phyloP scores from a whole-genome alignment of 2,797 vertebrate genomes.

The Thamnophis elegans region DNA sequence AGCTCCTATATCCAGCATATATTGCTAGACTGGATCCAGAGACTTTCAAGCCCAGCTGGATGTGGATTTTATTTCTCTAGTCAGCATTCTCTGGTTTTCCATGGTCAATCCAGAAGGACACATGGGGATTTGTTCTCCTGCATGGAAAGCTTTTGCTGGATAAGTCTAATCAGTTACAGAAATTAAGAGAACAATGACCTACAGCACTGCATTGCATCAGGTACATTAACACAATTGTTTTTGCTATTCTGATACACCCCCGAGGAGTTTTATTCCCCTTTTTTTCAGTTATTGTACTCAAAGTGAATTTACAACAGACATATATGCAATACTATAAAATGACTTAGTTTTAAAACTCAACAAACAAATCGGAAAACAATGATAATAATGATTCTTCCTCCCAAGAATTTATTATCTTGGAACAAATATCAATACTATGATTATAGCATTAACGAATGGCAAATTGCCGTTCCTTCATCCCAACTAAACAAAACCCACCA shows the following conservation, averaged over 20 bases:
- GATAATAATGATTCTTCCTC: neutral
- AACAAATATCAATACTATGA: neutral
- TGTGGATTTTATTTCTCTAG: neutral
- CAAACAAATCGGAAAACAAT: neutral
- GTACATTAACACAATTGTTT: neutral
- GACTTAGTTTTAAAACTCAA: neutral
- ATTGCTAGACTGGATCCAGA: neutral
- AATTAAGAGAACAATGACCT: neutral
- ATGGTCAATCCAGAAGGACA: neutral
- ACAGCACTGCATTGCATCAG: neutral
- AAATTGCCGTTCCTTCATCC: neutral
- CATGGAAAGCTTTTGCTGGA: neutral
- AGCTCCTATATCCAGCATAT: neutral
- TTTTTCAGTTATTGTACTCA: no score
- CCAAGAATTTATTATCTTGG: neutral
- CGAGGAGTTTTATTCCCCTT: neutral
- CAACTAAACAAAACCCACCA: neutral
- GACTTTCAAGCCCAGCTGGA: neutral
- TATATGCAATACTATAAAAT: neutral
- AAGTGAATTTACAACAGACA: neutral
- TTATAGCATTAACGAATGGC: neutral
- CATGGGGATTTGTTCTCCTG: neutral
- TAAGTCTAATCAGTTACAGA: neutral
- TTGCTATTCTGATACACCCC: neutral
- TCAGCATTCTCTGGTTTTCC: neutral